A percentile compares a stretch with the other conserved stretches of the same genome.
These are phyloP conservation scores for Sceloporus tristichus DNA, from an alignment of 2,113 vertebrate species.

Conservation along the genomic window DNA sequence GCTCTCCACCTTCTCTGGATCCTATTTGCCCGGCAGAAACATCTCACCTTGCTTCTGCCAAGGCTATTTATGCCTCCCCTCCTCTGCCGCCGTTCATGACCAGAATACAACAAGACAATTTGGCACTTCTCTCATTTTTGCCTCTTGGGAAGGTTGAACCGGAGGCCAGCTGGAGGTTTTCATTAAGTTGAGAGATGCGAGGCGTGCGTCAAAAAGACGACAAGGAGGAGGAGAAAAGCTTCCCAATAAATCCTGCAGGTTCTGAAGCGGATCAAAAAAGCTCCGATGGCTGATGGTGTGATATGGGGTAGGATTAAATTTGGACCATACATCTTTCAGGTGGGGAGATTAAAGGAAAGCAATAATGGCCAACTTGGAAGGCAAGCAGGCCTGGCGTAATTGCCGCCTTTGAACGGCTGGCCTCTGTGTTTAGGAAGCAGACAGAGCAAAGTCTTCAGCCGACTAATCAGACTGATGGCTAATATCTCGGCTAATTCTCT, in stretches of 20 bases:
- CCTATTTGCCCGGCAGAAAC: constrained; percentile 38
- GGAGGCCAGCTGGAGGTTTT: constrained; percentile 54
- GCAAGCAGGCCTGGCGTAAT: background rate
- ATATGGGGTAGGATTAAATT: constrained; percentile 20
- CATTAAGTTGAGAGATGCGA: constrained; percentile 49
- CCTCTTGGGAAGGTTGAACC: constrained; percentile 65
- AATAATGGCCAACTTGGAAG: background rate
- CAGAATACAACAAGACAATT: background rate
- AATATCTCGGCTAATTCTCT: constrained; percentile 34
- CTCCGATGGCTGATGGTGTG: background rate
- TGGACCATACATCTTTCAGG: background rate
- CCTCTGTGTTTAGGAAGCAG: background rate
- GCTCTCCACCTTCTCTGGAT: constrained; percentile 41
- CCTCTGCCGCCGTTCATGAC: background rate
- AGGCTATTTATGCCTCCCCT: background rate
- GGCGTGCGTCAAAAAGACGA: background rate
- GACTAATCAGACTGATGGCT: constrained; percentile 13
- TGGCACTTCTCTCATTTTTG: constrained; percentile 47
- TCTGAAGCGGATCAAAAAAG: constrained; percentile 57
- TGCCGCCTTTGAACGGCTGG: background rate
- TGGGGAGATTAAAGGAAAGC: background rate
- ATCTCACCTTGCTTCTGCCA: background rate
- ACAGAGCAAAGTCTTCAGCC: constrained; percentile 9
- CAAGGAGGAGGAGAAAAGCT: constrained; percentile 14
- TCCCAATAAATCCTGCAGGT: constrained; percentile 54